These are phyloP conservation scores for Ganaspis brasiliensis DNA, from an alignment of 2,888 invertebrate species.

Conservation along the genomic window DNA sequence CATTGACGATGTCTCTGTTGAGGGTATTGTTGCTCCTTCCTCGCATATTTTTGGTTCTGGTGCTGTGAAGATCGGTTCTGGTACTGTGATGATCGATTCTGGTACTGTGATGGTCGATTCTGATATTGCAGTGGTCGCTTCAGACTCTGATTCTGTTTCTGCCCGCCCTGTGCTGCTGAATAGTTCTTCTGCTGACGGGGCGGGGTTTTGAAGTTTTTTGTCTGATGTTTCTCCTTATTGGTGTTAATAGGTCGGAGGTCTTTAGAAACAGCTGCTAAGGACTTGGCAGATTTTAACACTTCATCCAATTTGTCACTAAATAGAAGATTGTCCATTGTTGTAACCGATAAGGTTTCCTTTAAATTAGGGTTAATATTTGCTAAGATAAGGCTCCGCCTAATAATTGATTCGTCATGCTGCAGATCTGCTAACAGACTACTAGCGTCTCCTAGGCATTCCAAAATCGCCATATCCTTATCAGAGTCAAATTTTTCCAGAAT, in stretches of 20 bases:
- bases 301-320: slow-evolving; percentile 43
- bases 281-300: slow-evolving; percentile 20
- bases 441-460: background rate
- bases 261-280: background rate
- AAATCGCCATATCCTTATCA: background rate
- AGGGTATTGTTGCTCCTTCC: too few species aligned
- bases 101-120: too few species aligned
- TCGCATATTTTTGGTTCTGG: too few species aligned
- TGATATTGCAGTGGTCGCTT: too few species aligned
- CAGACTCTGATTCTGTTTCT: too few species aligned
- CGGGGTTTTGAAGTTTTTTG: slow-evolving; percentile 44
- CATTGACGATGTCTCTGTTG: background rate
- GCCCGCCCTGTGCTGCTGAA: background rate
- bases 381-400: slow-evolving; percentile 33
- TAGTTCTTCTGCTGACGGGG: background rate
- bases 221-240: background rate
- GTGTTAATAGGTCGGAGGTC: background rate
- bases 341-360: slow-evolving; percentile 14
- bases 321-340: background rate
- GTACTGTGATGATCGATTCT: background rate
- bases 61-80: too few species aligned
- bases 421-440: background rate
- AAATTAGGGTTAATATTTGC: slow-evolving; percentile 29
- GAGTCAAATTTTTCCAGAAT: too few species aligned
- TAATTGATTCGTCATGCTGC: slow-evolving; percentile 35